Evolutionary conservation across 2,797 vertebrate species (phyloP).

Genomic region (Gadopsis bispinosus): DNA sequence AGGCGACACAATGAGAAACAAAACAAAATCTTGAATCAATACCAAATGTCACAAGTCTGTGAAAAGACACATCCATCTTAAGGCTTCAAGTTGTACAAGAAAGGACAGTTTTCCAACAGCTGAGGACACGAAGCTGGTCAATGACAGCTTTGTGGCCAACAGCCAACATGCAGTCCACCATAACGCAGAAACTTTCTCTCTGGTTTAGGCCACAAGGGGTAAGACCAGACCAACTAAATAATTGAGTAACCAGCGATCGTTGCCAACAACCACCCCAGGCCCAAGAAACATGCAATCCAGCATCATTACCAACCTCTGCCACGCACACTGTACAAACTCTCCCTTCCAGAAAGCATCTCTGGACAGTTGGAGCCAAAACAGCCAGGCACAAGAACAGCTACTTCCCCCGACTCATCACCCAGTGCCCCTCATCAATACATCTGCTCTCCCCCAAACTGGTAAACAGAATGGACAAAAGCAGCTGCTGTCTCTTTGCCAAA

Average conservation of each 20-base stretch:
- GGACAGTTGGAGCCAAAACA: constrained; percentile 15
- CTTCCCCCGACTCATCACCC: background rate
- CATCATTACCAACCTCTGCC: constrained; percentile 27
- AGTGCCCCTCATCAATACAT: constrained; percentile 12
- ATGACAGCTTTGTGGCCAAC: background rate
- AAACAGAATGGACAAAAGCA: constrained; percentile 10
- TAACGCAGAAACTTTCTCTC: constrained; percentile 13
- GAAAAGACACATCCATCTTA: background rate
- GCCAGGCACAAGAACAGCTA: constrained; percentile 1
- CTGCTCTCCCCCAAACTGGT: background rate
- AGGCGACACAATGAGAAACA: background rate
- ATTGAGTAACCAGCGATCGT: constrained; percentile 6
- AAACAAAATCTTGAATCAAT: constrained; percentile 8
- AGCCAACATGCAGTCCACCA: constrained; percentile 21
- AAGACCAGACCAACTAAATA: constrained; percentile 25
- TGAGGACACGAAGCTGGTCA: constrained; percentile 17
- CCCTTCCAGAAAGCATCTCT: constrained; percentile 5
- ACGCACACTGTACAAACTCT: constrained; percentile 5
- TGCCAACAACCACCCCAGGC: constrained; percentile 6
- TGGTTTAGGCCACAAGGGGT: background rate
- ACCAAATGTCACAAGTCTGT: background rate
- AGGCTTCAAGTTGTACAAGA: background rate
- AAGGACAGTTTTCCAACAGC: constrained; percentile 12
- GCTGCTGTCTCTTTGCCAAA: background rate
- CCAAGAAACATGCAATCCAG: background rate